phyloP scores from a whole-genome alignment of 2,797 vertebrate species.

The Antennarius maculatus region DNA sequence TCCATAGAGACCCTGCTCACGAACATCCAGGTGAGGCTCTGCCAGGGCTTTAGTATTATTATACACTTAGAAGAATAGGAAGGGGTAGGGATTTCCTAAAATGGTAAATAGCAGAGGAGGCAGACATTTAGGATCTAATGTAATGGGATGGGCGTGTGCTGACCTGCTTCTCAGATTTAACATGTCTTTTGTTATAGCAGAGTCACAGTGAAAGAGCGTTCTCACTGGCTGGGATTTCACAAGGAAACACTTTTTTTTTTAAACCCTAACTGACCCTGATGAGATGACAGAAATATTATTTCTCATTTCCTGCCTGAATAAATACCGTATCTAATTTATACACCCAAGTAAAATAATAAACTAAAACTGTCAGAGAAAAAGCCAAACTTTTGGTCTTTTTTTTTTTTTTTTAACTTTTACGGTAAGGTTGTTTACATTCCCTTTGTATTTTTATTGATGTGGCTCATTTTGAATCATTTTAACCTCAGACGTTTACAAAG shows the following conservation, averaged over 20 bases:
- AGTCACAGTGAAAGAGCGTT: conserved; percentile 53
- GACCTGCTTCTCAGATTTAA: conserved; percentile 75
- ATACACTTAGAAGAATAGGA: conserved; percentile 64
- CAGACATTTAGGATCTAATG: conserved; percentile 65
- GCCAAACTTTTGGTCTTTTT: background rate
- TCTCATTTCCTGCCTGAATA: conserved; percentile 4
- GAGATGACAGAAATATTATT: conserved; percentile 8
- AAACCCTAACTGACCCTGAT: conserved; percentile 28
- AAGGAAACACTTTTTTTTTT: conserved; percentile 16
- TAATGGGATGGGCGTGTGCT: conserved; percentile 72
- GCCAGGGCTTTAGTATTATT: conserved; percentile 67
- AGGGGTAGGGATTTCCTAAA: conserved; percentile 68
- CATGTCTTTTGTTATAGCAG: conserved; percentile 64
- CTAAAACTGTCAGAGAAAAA: conserved; percentile 9
- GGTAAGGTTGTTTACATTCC: background rate
- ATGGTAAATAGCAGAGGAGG: conserved; percentile 64
- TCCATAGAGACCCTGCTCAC: conserved; percentile 99
- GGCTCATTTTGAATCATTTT: background rate
- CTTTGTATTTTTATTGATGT: background rate
- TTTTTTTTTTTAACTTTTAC: conserved; percentile 4
- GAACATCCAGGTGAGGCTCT: conserved; percentile 96
- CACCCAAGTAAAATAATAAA: conserved; percentile 5
- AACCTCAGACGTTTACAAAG: background rate
- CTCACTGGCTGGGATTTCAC: conserved; percentile 44
- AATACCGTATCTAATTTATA: conserved; percentile 5